Evolutionary conservation across 1,140 invertebrate genomes (phyloP), one percentile per base, ranked within the genome.

Genomic region (Anastatus disparis): DNA sequence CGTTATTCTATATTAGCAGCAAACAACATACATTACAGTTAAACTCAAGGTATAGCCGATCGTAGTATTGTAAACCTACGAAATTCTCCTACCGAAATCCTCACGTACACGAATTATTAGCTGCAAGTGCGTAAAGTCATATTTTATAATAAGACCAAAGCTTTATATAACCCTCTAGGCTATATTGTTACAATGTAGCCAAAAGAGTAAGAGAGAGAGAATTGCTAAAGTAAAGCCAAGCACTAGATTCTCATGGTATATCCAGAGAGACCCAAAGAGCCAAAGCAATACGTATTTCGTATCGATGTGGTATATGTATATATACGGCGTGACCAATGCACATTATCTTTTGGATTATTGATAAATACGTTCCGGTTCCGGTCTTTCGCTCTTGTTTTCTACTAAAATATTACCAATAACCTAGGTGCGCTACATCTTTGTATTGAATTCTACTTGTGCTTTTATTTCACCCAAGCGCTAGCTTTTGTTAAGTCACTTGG

Each of bases 311-410:
- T 6, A 12, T 38, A 7, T 38, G 12, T 38, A 17, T 26, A n/a
- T 20, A 13, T 29, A 20, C 40, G 59, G n/a, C 38, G 26, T 24
- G 26, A 29, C 10, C 27, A n/a, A 44, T 50, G 42, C 48, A 65
- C 70, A 73, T 74, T 77, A 75, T 76, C 74, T 67, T 44, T 50
- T 67, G 71, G 74, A 75, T 79, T 79, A 79, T 76, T 75, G 76
- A 77, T 79, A 76, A 79, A 77, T 73, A 77, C 72, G 70, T 74
- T 75, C 71, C 70, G 66, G 61, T 74, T 74, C 70, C 67, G 61
- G 52, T n/a, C n/a, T n/a, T n/a, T n/a, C n/a, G n/a, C n/a, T n/a
- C n/a, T n/a, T n/a, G n/a, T n/a, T n/a, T n/a, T n/a, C n/a, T n/a
- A n/a, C n/a, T n/a, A n/a, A n/a, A n/a, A n/a, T n/a, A n/a, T 42